Evolutionary conservation across 2,797 vertebrate genomes (phyloP).

Genomic region (Anniella stebbinsi): DNA sequence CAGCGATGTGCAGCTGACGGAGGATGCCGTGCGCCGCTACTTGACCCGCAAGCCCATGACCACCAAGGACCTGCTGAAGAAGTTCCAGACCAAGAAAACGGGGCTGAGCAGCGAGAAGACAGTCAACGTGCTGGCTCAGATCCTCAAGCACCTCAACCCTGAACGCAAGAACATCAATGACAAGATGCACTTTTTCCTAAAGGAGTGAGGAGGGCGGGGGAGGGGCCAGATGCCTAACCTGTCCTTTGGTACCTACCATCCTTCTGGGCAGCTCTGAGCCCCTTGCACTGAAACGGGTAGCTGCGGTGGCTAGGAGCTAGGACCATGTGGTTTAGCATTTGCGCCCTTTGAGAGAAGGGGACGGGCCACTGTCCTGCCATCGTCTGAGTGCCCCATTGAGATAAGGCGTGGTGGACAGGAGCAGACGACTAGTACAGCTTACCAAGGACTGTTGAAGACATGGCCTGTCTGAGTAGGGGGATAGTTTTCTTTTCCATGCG

Average conservation of each 20-base stretch:
- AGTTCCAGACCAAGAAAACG: conserved; percentile 95
- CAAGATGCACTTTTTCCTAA: conserved; percentile 97
- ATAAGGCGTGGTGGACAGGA: not conserved
- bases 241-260: not conserved
- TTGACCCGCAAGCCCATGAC: conserved; percentile 95
- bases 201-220: conserved; percentile 78
- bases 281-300: not conserved
- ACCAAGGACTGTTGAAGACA: not conserved
- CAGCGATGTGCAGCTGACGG: conserved; percentile 93
- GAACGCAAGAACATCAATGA: conserved; percentile 92
- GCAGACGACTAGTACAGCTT: not conserved
- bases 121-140: conserved; percentile 93
- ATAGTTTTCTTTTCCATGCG: not conserved
- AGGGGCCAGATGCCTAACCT: not conserved
- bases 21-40: conserved; percentile 92
- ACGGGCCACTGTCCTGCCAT: not conserved
- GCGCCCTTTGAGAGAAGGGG: not conserved
- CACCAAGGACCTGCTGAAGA: conserved; percentile 95
- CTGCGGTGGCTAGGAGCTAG: no score
- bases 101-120: conserved; percentile 96
- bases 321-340: not conserved
- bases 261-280: not conserved
- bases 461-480: not conserved
- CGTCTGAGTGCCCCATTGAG: not conserved
- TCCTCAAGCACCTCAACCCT: conserved; percentile 93